Evolutionary conservation across 2,888 invertebrate genomes (phyloP).

Genomic region (Melieria omissa): DNA sequence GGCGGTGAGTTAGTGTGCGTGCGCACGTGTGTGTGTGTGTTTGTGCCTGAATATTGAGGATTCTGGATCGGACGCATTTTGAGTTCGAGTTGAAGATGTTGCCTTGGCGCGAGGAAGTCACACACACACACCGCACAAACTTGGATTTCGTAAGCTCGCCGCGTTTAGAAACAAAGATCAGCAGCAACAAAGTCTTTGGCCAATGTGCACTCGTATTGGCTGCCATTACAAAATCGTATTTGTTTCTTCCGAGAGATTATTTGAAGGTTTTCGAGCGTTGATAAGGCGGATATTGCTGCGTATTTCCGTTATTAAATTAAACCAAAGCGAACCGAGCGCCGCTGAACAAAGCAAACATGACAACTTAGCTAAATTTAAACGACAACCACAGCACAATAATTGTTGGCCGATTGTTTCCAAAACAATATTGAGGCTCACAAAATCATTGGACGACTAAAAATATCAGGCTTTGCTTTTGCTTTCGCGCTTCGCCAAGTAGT

Average conservation of each 20-base stretch:
- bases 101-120: conserved; percentile 62
- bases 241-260: conserved; percentile 56
- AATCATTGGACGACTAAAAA: too few species aligned
- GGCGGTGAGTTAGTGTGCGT: background rate
- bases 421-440: too few species aligned
- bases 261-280: conserved; percentile 57
- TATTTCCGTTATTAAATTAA: conserved; percentile 55
- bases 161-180: background rate
- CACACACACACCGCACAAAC: background rate
- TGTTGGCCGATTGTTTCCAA: too few species aligned
- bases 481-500: background rate
- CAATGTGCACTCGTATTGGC: conserved; percentile 2
- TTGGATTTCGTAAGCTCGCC: background rate
- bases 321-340: background rate
- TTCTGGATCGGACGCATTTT: conserved; percentile 35
- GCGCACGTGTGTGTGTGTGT: background rate
- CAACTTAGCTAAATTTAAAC: too few species aligned
- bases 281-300: conserved; percentile 61
- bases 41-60: conserved; percentile 39
- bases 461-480: background rate
- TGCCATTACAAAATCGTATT: conserved; percentile 46
- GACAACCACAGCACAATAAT: too few species aligned
- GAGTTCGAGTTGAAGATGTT: conserved; percentile 46
- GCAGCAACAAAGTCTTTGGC: background rate
- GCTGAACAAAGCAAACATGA: too few species aligned